Evolutionary conservation across 2,888 invertebrate genomes (phyloP).

Genomic region (Cephus nigrinus): DNA sequence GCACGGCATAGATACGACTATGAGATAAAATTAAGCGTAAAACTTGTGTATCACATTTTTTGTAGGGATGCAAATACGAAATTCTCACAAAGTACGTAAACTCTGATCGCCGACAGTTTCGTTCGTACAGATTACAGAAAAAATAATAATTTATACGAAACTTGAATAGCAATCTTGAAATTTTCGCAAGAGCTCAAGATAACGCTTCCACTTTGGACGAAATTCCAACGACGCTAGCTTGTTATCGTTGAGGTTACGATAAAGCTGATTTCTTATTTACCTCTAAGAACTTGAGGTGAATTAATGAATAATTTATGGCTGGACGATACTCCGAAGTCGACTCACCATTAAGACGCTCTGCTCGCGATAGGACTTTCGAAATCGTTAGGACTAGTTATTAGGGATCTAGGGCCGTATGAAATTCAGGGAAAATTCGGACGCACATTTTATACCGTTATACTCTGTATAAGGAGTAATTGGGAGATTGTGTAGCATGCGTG

Average conservation of each 20-base stretch:
- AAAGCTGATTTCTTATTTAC: not conserved
- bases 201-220: not conserved
- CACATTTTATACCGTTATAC: not conserved
- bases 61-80: not conserved
- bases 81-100: not conserved
- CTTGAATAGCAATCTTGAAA: not conserved
- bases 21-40: slow-evolving; percentile 1
- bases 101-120: not conserved
- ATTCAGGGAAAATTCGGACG: not conserved
- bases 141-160: not conserved
- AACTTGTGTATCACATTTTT: not conserved
- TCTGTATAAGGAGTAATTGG: not conserved
- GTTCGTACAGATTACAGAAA: not conserved
- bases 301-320: not conserved
- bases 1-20: not conserved
- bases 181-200: not conserved
- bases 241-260: not conserved
- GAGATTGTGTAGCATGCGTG: not conserved
- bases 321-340: not conserved
- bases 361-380: not conserved
- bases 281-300: not conserved
- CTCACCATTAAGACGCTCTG: not conserved
- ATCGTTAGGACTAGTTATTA: not conserved
- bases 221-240: not conserved
- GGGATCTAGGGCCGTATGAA: not conserved